Conservation (phyloP, 1,140 invertebrate species). For the Sycobia sp. region DNA sequence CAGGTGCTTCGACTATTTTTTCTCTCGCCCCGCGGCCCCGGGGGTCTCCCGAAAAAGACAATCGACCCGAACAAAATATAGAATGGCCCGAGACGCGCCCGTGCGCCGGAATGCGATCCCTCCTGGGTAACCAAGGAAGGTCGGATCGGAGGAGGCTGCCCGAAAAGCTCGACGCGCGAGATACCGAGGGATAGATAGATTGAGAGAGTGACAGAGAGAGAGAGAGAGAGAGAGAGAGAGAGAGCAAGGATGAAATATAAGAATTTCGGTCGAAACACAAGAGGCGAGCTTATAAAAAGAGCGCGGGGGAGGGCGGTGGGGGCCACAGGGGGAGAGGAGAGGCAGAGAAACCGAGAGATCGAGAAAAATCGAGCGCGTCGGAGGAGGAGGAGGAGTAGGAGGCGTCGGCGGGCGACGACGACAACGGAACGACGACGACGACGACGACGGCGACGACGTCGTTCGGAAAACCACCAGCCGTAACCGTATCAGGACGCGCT, state of each 20-base stretch:
- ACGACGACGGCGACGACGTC: too few relatives aligned
- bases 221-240: slow-evolving; percentile 31
- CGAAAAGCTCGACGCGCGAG: slow-evolving; percentile 9
- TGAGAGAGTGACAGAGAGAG: not conserved
- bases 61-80: too few relatives aligned
- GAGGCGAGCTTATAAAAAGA: slow-evolving; percentile 15
- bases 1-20: too few relatives aligned
- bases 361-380: too few relatives aligned
- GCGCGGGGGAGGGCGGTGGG: not conserved
- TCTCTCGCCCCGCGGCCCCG: too few relatives aligned
- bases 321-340: not conserved
- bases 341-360: slow-evolving; percentile 35
- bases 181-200: not conserved
- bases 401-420: slow-evolving; percentile 47
- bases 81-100: too few relatives aligned
- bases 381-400: too few relatives aligned
- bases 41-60: too few relatives aligned
- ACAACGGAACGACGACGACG: too few relatives aligned
- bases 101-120: slow-evolving; percentile 23
- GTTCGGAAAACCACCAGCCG: slow-evolving; percentile 47
- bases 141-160: slow-evolving; percentile 32
- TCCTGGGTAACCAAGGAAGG: slow-evolving; percentile 31
- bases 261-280: slow-evolving; percentile 12
- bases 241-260: too few relatives aligned
- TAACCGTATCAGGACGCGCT: slow-evolving; percentile 54